These are phyloP conservation scores for Mamestra configurata DNA, from an alignment of 1,140 invertebrate genomes.

Conservation along the genomic window DNA sequence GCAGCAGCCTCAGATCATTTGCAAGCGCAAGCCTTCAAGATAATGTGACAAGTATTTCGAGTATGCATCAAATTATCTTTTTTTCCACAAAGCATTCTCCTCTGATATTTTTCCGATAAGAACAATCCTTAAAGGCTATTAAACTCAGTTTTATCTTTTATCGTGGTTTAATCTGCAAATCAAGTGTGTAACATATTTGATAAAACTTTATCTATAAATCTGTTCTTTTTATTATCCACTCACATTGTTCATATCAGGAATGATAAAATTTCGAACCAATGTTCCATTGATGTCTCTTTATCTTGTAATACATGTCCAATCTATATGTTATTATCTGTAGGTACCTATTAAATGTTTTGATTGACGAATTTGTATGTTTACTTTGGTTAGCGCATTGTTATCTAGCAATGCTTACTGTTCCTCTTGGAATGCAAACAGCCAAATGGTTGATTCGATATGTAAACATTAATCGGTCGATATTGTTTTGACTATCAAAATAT, in stretches of 20 bases:
- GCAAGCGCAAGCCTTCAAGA: not conserved
- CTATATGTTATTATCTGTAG: constrained; percentile 69
- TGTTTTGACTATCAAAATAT: constrained; percentile 49
- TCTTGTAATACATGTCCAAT: constrained; percentile 68
- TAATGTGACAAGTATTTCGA: constrained; percentile 14
- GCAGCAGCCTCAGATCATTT: constrained; percentile 21
- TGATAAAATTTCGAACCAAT: constrained; percentile 64
- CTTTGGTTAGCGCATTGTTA: constrained; percentile 65
- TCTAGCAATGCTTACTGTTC: constrained; percentile 59
- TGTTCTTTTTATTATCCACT: constrained; percentile 66
- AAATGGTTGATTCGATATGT: constrained; percentile 59
- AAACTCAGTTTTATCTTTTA: constrained; percentile 81
- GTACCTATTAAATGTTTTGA: constrained; percentile 66
- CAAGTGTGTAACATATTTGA: constrained; percentile 73
- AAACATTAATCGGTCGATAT: constrained; percentile 51
- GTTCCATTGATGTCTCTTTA: constrained; percentile 72
- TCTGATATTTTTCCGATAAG: constrained; percentile 45
- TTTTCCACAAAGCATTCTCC: constrained; percentile 20
- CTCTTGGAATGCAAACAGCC: constrained; percentile 70
- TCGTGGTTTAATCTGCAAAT: constrained; percentile 72
- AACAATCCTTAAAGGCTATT: constrained; percentile 71
- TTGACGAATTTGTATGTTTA: constrained; percentile 71
- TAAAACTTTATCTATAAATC: constrained; percentile 81
- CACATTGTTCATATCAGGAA: constrained; percentile 65
- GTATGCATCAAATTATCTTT: constrained; percentile 22